These are phyloP conservation scores for Glaucidium brasilianum DNA, from an alignment of 2,113 vertebrate genomes.

Conservation along the genomic window DNA sequence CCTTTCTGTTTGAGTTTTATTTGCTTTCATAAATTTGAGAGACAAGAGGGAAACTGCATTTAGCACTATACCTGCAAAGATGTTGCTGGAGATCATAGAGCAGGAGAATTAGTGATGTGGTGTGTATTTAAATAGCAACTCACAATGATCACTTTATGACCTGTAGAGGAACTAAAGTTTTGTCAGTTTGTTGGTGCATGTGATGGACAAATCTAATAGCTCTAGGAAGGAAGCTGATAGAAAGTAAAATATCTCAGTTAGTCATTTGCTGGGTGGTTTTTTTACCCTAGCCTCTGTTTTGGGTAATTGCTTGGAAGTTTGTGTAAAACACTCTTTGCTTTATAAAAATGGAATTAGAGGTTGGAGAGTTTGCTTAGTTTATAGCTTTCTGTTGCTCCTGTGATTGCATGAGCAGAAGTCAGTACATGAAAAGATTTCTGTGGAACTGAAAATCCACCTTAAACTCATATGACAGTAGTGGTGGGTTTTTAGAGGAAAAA, in stretches of 20 bases:
- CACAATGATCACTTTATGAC: background rate
- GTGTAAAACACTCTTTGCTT: background rate
- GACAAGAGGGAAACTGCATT: background rate
- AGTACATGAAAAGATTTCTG: background rate
- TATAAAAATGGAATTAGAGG: background rate
- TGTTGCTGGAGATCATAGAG: background rate
- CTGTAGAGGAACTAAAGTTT: background rate
- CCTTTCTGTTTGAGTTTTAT: background rate
- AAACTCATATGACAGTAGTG: background rate
- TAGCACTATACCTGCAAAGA: background rate
- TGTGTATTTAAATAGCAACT: background rate
- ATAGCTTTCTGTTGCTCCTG: background rate
- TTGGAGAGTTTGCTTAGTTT: background rate
- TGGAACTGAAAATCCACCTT: background rate
- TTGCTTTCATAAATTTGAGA: background rate
- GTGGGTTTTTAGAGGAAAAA: background rate
- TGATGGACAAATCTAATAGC: background rate
- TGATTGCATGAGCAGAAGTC: background rate
- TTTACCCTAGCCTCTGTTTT: background rate
- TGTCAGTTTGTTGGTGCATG: background rate
- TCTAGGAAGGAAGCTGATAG: background rate
- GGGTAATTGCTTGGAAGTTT: background rate
- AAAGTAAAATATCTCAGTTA: background rate
- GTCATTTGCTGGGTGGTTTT: background rate
- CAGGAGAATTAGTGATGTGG: background rate